A percentile compares a stretch with the other conserved stretches of the same genome.
These are phyloP conservation scores for Unio delphinus DNA, from an alignment of 2,888 invertebrate genomes.

Conservation along the genomic window DNA sequence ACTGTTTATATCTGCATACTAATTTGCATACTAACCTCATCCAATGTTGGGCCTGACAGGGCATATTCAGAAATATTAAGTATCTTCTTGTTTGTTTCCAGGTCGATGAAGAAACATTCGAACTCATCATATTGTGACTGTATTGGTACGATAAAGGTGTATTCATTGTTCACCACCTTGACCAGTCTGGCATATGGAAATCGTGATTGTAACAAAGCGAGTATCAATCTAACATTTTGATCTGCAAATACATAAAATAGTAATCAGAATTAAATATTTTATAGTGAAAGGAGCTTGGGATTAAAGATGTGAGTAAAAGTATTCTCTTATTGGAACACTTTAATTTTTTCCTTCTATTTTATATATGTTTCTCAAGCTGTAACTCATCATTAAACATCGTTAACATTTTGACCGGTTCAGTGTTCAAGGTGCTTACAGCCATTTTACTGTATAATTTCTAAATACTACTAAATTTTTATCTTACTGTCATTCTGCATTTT, in stretches of 20 bases:
- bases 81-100: conserved; percentile 69
- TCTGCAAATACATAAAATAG: conserved; percentile 14
- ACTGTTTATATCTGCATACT: conserved; percentile 6
- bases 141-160: conserved; percentile 69
- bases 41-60: conserved; percentile 75
- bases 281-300: no score
- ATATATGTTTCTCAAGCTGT: no score
- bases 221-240: conserved; percentile 22
- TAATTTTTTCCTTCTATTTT: no score
- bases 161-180: conserved; percentile 73
- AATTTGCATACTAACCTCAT: conserved; percentile 73
- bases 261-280: no score
- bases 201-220: conserved; percentile 62
- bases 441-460: no score
- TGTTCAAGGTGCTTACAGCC: no score
- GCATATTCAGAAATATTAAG: conserved; percentile 74
- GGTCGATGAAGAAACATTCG: conserved; percentile 50
- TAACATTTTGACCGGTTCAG: no score
- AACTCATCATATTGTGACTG: conserved; percentile 18
- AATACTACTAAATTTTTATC: no score
- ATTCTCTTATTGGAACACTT: no score
- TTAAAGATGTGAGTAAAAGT: no score
- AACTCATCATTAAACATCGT: no score
- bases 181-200: conserved; percentile 71
- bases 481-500: not conserved